Percentiles rank a stretch among this genome's conserved stretches.
Evolutionary conservation across 2,113 vertebrate genomes (phyloP).

Genomic region (Alexandromys fortis): DNA sequence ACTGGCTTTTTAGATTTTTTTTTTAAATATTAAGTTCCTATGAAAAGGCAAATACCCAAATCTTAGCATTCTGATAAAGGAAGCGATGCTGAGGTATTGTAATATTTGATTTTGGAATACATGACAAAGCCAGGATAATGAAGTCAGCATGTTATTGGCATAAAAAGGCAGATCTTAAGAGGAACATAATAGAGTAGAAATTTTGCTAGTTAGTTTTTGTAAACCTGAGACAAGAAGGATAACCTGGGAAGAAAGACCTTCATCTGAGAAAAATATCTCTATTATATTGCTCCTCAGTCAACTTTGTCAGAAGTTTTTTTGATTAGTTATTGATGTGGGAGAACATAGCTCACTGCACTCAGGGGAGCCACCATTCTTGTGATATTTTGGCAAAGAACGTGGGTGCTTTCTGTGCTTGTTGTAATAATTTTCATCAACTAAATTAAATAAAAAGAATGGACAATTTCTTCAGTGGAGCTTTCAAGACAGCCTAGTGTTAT

Average conservation of each 20-base stretch:
- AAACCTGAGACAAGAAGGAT: background rate
- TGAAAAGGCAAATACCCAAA: background rate
- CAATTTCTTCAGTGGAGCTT: background rate
- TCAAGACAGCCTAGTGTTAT: background rate
- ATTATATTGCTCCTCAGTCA: background rate
- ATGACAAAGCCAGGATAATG: no score
- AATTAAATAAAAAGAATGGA: background rate
- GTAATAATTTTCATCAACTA: background rate
- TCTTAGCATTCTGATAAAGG: background rate
- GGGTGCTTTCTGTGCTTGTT: background rate
- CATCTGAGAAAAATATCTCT: background rate
- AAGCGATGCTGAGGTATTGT: background rate
- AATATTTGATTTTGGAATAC: background rate
- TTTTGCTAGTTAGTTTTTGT: background rate
- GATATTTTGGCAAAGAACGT: background rate
- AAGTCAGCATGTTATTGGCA: background rate
- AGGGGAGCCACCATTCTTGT: background rate
- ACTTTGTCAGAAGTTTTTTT: background rate
- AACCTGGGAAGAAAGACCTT: background rate
- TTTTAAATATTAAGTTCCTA: background rate
- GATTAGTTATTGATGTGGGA: background rate
- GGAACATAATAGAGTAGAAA: background rate
- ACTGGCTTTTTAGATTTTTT: no score
- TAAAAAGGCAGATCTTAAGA: background rate
- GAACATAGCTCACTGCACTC: background rate